Evolutionary conservation across 2,797 vertebrate genomes (phyloP).

Genomic region (Oreochromis grahami): DNA sequence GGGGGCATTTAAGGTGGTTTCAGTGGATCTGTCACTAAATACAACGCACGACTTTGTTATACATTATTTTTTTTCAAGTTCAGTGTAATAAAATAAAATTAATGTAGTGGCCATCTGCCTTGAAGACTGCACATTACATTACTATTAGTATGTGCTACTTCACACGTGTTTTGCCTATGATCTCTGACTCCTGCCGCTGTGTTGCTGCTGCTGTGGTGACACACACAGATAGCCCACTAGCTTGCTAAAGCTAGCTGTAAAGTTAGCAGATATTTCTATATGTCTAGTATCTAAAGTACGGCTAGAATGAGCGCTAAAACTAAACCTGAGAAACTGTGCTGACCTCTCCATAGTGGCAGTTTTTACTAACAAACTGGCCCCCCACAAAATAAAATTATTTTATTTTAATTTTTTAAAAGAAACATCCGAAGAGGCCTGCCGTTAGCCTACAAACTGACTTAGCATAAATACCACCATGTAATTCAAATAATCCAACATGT

Average conservation of each 20-base stretch:
- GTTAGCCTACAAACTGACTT: conserved; percentile 59
- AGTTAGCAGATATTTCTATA: not conserved
- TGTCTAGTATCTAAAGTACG: not conserved
- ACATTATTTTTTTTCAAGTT: not conserved
- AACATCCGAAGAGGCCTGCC: conserved; percentile 35
- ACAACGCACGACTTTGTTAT: not conserved
- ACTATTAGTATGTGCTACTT: not conserved
- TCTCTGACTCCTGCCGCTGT: not conserved
- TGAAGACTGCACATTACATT: not conserved
- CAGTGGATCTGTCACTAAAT: not conserved
- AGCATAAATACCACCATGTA: conserved; percentile 53
- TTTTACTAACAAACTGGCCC: not conserved
- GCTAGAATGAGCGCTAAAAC: rapidly evolving
- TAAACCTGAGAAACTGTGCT: rapidly evolving
- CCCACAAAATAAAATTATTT: not conserved
- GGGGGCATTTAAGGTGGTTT: not conserved
- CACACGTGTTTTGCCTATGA: not conserved
- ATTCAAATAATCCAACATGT: not conserved
- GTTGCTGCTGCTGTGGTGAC: not conserved
- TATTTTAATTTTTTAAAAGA: not conserved
- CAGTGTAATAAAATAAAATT: not conserved
- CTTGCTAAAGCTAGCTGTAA: conserved; percentile 18
- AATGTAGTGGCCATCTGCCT: not conserved
- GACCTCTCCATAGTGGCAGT: not conserved
- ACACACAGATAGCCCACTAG: not conserved